Evolutionary conservation across 2,888 invertebrate species (phyloP), one percentile per base, ranked within the genome.

Genomic region (Meiosimyza decipiens): DNA sequence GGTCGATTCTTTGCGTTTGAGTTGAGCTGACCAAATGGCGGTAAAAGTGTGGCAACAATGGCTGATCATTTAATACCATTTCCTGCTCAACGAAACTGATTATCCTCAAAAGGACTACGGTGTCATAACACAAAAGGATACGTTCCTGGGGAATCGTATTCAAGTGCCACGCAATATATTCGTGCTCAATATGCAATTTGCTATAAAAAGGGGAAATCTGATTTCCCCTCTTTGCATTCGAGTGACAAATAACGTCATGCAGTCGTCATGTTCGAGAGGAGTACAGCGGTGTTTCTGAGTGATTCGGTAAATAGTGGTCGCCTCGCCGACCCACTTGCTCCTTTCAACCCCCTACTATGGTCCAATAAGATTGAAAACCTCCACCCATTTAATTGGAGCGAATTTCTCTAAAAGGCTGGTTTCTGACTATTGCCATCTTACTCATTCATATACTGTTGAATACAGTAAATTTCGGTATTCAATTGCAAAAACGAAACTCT

Each of bases 371-470:
- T 11, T 70, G 2, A 6, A 18, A 63, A 63, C 59, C 51, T 50
- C 73, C 72, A 63, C 73, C 76, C 66, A 66, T 76, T 71, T 75
- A 76, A 73, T 73, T 73, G 73, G 72, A 75, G 73, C 74, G 66
- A 67, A 71, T 72, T 72, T 72, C 69, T 68, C 71, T n/a, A n/a
- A 18, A 11, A 22, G 2, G n/a, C 49, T 66, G 66, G 3, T 28
- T 28, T 28, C 28, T 0, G 28, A 28, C 28, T 66, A 70, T 57
- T 59, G 64, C 51, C 13, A 18, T 22, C n/a, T 47, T 18, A 40
- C 51, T 65, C 51, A 64, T 64, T 59, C 70, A 22, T 49, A n/a
- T n/a, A 13, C 28, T 28, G 28, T 28, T 28, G 28, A 28, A 28
- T 28, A 28, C 50, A 11, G 49, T 15, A 33, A 13, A 59, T 40